These are phyloP conservation scores for Drosophila nigritarsus DNA, from an alignment of 2,888 invertebrate genomes.

Conservation along the genomic window DNA sequence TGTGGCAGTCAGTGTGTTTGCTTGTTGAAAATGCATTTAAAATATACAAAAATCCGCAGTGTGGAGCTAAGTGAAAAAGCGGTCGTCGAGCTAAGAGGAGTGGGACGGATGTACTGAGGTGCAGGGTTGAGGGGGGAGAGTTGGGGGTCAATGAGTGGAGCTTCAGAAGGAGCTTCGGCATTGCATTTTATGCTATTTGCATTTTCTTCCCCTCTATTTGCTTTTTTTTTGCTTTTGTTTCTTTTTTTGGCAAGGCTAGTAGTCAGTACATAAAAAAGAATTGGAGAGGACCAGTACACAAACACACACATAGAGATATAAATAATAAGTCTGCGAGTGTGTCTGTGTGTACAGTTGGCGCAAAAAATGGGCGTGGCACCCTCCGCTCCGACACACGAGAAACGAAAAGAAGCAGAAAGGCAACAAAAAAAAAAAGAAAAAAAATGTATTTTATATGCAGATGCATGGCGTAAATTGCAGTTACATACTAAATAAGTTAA, in stretches of 20 bases:
- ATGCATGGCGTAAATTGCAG: conserved; percentile 78
- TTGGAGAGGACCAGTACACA: conserved; percentile 58
- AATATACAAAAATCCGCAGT: conserved; percentile 73
- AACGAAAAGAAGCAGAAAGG: not conserved
- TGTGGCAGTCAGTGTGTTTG: conserved; percentile 29
- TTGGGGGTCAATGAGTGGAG: conserved; percentile 33
- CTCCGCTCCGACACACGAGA: conserved; percentile 30
- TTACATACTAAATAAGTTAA: conserved; percentile 81
- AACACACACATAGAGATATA: conserved; percentile 56
- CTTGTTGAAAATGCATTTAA: conserved; percentile 79
- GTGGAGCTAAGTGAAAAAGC: conserved; percentile 75
- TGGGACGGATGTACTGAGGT: not conserved
- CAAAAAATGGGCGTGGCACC: conserved; percentile 70
- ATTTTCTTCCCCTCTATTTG: conserved; percentile 47
- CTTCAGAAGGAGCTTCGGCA: conserved; percentile 68
- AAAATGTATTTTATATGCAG: conserved; percentile 78
- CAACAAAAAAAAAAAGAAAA: conserved; percentile 17
- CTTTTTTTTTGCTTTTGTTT: conserved; percentile 1
- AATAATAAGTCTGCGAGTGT: conserved; percentile 62
- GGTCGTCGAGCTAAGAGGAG: conserved; percentile 32
- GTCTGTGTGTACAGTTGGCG: conserved; percentile 44
- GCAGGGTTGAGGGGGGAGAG: conserved; percentile 6
- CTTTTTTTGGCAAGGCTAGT: conserved; percentile 75
- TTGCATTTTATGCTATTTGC: conserved; percentile 77
- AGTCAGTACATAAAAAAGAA: conserved; percentile 70